These are phyloP conservation scores for Sepiola atlantica DNA, from an alignment of 2,888 invertebrate genomes.

Conservation along the genomic window DNA sequence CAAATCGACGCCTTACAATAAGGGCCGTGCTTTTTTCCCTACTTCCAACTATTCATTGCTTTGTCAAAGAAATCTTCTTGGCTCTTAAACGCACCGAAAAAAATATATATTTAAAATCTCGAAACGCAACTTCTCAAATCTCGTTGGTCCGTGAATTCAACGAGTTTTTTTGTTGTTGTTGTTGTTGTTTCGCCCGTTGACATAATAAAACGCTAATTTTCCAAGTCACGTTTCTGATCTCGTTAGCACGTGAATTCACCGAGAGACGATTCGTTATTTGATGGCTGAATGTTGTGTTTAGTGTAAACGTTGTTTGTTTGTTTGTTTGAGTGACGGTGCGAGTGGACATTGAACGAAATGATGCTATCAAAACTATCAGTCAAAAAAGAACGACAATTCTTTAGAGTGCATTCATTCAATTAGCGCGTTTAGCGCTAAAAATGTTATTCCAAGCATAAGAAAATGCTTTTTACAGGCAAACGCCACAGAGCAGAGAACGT, in stretches of 20 bases:
- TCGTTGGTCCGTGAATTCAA: neutral
- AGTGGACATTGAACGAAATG: neutral
- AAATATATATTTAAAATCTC: neutral
- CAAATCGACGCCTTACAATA: no score
- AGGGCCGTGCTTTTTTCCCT: neutral
- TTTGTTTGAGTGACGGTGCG: neutral
- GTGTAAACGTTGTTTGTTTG: neutral
- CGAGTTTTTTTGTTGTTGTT: neutral
- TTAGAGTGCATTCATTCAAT: no score
- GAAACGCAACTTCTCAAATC: neutral
- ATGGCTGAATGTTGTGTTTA: neutral
- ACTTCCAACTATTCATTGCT: neutral
- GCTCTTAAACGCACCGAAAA: neutral
- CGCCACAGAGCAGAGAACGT: no score
- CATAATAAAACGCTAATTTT: constrained; percentile 19
- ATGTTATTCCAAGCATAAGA: no score
- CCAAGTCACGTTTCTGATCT: constrained; percentile 11
- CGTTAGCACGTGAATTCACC: neutral
- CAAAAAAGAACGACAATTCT: no score
- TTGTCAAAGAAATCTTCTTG: neutral
- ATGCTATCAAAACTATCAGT: no score
- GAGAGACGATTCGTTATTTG: neutral
- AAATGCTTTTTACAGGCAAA: no score
- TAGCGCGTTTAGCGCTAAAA: no score
- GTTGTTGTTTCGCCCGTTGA: neutral